Conservation (phyloP, 2,888 invertebrate species). For the Enoplolaimus lenunculus region DNA sequence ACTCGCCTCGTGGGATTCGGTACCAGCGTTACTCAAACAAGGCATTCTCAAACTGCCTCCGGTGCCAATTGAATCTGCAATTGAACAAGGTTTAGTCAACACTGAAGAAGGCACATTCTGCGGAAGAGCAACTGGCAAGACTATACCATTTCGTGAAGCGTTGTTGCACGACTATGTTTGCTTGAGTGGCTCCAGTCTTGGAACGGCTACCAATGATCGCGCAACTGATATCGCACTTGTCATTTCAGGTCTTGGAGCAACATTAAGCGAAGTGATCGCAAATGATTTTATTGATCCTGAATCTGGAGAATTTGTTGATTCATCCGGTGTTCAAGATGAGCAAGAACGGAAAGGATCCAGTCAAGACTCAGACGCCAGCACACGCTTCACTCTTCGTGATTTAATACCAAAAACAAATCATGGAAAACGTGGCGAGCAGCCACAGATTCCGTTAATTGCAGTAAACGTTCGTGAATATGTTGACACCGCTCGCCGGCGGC, state of each 20-base stretch:
- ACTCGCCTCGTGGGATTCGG: conserved; percentile 39
- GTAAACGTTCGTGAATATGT: conserved; percentile 66
- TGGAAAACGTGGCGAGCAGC: conserved; percentile 48
- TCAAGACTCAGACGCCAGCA: conserved; percentile 69
- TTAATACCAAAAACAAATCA: conserved; percentile 53
- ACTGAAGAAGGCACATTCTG: conserved; percentile 43
- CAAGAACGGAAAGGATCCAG: conserved; percentile 56
- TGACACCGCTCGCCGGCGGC: conserved; percentile 61
- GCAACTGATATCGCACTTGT: conserved; percentile 43
- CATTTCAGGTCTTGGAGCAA: conserved; percentile 47
- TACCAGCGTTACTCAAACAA: conserved; percentile 41
- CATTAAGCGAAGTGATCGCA: conserved; percentile 68
- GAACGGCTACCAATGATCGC: conserved; percentile 25
- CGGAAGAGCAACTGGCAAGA: conserved; percentile 40
- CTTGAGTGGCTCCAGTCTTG: conserved; percentile 19
- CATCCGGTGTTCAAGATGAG: not conserved
- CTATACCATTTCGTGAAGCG: conserved; percentile 44
- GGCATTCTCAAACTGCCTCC: conserved; percentile 41
- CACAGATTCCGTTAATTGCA: conserved; percentile 54
- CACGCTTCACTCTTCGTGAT: conserved; percentile 63
- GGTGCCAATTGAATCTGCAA: conserved; percentile 41
- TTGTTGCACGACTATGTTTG: conserved; percentile 37
- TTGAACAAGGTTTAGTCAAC: conserved; percentile 43
- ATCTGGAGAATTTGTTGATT: conserved; percentile 67
- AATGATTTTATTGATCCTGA: conserved; percentile 65